Evolutionary conservation across 2,113 vertebrate species (phyloP).

Genomic region (Channa argus): DNA sequence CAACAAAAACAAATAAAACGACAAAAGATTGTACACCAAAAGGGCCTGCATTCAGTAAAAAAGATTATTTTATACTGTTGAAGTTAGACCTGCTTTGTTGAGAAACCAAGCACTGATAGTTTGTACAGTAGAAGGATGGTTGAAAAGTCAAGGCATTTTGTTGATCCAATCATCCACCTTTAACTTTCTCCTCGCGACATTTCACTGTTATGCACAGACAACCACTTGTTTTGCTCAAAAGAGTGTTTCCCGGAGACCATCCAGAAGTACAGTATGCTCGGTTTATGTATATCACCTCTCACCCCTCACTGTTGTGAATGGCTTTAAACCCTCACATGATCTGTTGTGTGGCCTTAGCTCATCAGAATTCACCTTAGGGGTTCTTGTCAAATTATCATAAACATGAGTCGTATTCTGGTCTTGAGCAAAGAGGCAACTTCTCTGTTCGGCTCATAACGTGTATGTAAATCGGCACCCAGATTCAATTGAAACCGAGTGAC

Average conservation of each 20-base stretch:
- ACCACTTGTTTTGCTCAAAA: too few species aligned
- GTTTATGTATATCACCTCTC: too few species aligned
- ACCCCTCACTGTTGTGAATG: neutral
- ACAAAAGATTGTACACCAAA: too few species aligned
- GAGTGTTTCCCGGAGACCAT: too few species aligned
- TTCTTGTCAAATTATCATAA: neutral
- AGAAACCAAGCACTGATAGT: neutral
- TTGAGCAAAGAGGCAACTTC: too few species aligned
- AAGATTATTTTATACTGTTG: too few species aligned
- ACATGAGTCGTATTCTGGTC: neutral
- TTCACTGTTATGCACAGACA: neutral
- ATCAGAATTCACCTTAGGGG: neutral
- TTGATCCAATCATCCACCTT: neutral
- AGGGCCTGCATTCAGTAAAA: too few species aligned
- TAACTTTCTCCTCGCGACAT: slow-evolving; percentile 6
- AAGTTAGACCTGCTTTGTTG: too few species aligned
- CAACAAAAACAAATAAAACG: too few species aligned
- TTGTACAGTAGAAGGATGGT: neutral
- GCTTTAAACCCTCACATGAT: too few species aligned
- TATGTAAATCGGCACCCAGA: slow-evolving; percentile 2
- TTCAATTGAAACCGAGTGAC: slow-evolving; percentile 40
- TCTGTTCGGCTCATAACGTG: too few species aligned
- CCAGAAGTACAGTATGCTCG: too few species aligned
- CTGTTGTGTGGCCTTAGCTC: neutral
- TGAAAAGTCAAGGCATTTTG: neutral